These are phyloP conservation scores for Aphidius ervi DNA, from an alignment of 1,140 invertebrate genomes.

Conservation along the genomic window DNA sequence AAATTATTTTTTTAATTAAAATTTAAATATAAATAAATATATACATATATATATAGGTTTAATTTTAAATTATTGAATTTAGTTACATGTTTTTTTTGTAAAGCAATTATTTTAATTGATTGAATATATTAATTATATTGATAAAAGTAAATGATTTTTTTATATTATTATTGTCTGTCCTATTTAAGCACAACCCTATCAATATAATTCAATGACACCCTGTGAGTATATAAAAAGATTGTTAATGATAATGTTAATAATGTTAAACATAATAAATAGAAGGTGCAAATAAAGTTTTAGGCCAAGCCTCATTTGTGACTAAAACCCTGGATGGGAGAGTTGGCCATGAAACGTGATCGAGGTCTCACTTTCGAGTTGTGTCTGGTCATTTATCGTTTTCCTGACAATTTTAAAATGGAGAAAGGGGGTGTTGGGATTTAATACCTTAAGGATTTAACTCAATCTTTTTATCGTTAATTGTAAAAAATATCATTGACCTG, in stretches of 20 bases:
- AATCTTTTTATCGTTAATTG: not conserved
- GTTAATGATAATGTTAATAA: not conserved
- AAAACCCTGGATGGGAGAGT: slow-evolving; percentile 21
- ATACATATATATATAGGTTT: no score
- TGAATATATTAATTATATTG: no score
- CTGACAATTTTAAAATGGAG: not conserved
- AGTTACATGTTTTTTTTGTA: no score
- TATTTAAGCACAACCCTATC: no score
- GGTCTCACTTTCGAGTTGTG: slow-evolving; percentile 39
- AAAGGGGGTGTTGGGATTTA: slow-evolving; percentile 9
- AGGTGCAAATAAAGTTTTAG: slow-evolving; percentile 15
- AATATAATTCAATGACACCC: no score
- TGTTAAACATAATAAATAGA: not conserved
- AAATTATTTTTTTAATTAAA: no score
- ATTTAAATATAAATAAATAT: no score
- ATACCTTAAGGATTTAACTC: not conserved
- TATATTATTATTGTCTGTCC: no score
- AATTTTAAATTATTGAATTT: no score
- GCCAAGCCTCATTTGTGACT: slow-evolving; percentile 15
- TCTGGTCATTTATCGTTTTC: slow-evolving; percentile 21
- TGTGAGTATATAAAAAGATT: not conserved
- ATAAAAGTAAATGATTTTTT: no score
- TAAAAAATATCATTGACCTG: not conserved
- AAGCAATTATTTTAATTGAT: no score
- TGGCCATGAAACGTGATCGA: slow-evolving; percentile 37